These are phyloP conservation scores for Heptranchias perlo DNA, from an alignment of 2,113 vertebrate species.

Conservation along the genomic window DNA sequence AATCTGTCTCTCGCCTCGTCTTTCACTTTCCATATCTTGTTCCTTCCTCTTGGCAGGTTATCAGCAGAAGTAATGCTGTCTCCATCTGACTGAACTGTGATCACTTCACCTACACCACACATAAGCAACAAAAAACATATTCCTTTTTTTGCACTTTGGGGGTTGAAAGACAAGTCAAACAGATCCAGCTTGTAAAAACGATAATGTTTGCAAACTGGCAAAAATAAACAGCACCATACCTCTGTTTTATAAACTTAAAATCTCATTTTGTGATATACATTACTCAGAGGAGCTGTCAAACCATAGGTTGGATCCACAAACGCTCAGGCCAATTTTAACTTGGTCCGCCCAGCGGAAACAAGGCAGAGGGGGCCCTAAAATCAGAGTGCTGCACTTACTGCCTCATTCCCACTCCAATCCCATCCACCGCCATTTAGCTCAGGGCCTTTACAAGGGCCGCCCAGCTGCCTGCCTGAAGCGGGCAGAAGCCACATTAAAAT, in stretches of 20 bases:
- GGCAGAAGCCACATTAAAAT: too few relatives aligned
- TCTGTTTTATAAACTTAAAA: background rate
- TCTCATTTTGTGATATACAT: background rate
- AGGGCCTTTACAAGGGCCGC: background rate
- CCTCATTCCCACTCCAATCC: background rate
- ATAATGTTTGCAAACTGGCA: background rate
- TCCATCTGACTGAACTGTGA: background rate
- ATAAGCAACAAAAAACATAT: background rate
- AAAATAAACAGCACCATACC: background rate
- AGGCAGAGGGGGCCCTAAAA: background rate
- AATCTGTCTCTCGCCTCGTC: background rate
- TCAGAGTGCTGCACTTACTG: background rate
- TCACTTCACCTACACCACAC: background rate
- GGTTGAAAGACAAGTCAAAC: background rate
- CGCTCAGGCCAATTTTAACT: background rate
- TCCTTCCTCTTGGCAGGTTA: background rate
- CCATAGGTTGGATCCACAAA: background rate
- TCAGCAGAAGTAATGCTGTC: background rate
- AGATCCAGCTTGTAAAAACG: background rate
- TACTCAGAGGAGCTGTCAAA: background rate
- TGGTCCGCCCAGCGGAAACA: background rate
- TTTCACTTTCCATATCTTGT: background rate
- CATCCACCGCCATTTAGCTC: background rate
- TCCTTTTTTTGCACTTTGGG: background rate
- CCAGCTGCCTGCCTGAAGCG: background rate